Evolutionary conservation across 2,888 invertebrate genomes (phyloP).

Genomic region (Choristoneura rosaceana): DNA sequence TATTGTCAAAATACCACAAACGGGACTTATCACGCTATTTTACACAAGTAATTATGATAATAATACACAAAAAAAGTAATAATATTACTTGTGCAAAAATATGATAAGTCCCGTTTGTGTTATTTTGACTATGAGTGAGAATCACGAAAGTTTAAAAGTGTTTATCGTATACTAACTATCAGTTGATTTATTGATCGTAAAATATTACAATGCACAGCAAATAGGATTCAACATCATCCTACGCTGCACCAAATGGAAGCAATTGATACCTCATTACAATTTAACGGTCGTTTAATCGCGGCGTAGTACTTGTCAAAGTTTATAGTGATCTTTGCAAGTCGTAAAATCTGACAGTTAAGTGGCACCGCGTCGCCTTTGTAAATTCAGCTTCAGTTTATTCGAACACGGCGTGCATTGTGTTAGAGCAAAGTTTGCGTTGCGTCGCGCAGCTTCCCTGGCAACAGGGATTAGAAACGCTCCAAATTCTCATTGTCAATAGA

Average conservation of each 20-base stretch:
- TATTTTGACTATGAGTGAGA: no score
- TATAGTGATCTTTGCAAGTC: constrained; percentile 39
- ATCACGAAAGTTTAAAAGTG: no score
- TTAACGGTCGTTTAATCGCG: constrained; percentile 34
- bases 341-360: constrained; percentile 39
- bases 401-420: constrained; percentile 20
- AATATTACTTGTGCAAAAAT: no score
- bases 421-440: constrained; percentile 33
- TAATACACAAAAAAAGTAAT: no score
- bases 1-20: no score
- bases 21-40: no score
- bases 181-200: neutral
- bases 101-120: no score
- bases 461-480: constrained; percentile 69
- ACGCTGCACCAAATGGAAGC: neutral
- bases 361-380: constrained; percentile 37
- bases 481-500: constrained; percentile 70
- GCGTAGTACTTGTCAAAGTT: constrained; percentile 25
- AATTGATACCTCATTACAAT: constrained; percentile 25
- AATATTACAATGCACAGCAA: neutral
- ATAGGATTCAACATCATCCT: neutral
- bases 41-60: no score
- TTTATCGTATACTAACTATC: neutral
- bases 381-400: neutral
- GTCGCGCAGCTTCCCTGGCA: constrained; percentile 55